These are phyloP conservation scores for Corythaixoides concolor DNA, from an alignment of 2,113 vertebrate species.

Conservation along the genomic window DNA sequence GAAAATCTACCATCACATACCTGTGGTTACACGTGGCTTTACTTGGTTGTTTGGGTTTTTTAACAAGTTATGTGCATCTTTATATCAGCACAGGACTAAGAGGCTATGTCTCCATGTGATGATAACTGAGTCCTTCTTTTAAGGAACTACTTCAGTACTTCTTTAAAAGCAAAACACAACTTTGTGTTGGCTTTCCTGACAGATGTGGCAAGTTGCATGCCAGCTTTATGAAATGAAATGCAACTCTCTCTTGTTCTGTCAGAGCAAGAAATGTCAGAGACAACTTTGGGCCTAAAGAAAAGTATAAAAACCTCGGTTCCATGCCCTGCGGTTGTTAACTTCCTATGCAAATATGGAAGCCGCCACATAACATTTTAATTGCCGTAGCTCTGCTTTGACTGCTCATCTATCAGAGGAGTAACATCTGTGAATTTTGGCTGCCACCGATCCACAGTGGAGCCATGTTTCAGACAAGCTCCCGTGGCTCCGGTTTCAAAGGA, in stretches of 20 bases:
- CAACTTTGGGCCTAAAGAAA: background rate
- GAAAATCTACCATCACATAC: background rate
- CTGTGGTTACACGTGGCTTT: background rate
- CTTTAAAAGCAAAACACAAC: background rate
- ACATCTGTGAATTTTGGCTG: background rate
- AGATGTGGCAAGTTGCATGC: background rate
- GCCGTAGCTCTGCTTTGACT: background rate
- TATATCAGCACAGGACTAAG: background rate
- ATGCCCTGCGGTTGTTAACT: background rate
- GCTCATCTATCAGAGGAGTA: background rate
- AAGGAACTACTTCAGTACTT: background rate
- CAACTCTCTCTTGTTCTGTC: background rate
- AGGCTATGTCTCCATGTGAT: background rate
- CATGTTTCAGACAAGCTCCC: background rate
- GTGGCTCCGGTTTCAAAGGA: background rate
- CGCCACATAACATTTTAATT: background rate
- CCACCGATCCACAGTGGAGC: accelerated
- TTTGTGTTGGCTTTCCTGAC: background rate
- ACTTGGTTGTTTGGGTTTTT: background rate
- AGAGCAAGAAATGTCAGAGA: background rate
- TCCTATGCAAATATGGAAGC: background rate
- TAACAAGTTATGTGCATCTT: background rate
- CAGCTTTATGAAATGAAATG: background rate
- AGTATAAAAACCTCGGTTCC: background rate
- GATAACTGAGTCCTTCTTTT: background rate